A percentile compares a stretch with the other conserved stretches of the same genome.
phyloP scores from a whole-genome alignment of 2,888 invertebrate genomes.

The Hanleya hanleyi region DNA sequence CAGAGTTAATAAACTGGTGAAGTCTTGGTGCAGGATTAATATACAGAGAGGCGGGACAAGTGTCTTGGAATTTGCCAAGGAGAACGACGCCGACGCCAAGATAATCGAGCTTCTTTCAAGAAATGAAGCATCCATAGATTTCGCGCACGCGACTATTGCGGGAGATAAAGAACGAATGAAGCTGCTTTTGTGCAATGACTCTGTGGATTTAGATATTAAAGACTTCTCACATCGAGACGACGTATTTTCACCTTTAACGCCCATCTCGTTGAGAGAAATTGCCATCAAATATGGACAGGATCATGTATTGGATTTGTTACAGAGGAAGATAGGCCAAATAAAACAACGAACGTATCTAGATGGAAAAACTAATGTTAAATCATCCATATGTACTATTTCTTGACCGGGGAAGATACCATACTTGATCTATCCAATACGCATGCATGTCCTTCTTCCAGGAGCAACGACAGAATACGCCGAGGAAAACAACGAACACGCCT shows the following conservation, averaged over 20 bases:
- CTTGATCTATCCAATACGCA: no score
- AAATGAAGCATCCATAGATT: constrained; percentile 61
- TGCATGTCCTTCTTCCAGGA: no score
- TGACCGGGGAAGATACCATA: no score
- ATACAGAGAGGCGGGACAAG: constrained; percentile 50
- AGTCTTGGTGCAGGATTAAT: constrained; percentile 69
- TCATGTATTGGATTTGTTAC: constrained; percentile 57
- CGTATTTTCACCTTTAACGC: constrained; percentile 55
- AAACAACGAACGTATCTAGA: no score
- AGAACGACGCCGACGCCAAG: constrained; percentile 47
- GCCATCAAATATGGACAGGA: constrained; percentile 64
- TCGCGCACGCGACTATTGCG: constrained; percentile 70
- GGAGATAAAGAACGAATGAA: constrained; percentile 64
- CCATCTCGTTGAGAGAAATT: constrained; percentile 60
- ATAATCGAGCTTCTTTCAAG: constrained; percentile 54
- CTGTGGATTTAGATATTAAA: constrained; percentile 55
- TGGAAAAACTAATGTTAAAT: no score
- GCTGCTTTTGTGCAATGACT: constrained; percentile 53
- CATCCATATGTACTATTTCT: no score
- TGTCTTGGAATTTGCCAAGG: constrained; percentile 59
- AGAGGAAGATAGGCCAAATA: no score
- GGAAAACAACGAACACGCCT: no score
- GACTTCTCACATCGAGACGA: constrained; percentile 63
- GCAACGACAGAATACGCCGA: no score
- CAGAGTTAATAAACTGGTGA: constrained; percentile 62